Conservation (phyloP, 2,113 vertebrate genomes). For the Fregetta grallaria region DNA sequence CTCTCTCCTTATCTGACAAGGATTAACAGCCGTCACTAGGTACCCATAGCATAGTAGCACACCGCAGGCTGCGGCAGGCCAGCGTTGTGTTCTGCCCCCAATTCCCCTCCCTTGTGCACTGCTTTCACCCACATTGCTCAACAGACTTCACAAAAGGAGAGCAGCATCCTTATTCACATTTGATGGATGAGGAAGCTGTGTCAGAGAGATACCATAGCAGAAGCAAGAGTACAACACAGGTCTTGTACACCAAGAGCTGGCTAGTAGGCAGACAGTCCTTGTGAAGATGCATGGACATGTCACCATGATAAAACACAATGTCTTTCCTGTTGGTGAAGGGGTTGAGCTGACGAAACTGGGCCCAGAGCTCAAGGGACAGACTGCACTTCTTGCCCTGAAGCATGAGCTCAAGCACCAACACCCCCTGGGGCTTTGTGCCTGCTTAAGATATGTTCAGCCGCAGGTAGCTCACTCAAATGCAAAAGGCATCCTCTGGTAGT, state of each 20-base stretch:
- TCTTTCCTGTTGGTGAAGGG: not conserved
- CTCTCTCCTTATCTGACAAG: not conserved
- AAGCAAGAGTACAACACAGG: not conserved
- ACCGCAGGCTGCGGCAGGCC: accelerated
- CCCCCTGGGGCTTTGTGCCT: not conserved
- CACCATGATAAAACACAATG: not conserved
- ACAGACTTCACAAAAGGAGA: not conserved
- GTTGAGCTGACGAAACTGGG: not conserved
- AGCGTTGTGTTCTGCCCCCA: not conserved
- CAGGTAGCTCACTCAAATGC: not conserved
- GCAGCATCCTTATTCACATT: not conserved
- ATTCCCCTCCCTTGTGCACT: not conserved
- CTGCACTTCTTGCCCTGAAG: not conserved
- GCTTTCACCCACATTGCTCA: not conserved
- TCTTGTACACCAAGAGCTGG: not conserved
- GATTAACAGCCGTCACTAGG: not conserved
- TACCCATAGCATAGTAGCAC: not conserved
- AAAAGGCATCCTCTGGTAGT: not conserved
- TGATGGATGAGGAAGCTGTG: not conserved
- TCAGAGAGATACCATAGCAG: not conserved
- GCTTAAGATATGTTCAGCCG: not conserved
- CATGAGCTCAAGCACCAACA: not conserved
- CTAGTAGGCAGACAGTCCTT: not conserved
- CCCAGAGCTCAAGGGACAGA: not conserved
- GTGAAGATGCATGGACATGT: not conserved